These are phyloP conservation scores for Lepeophtheirus salmonis DNA, from an alignment of 1,140 invertebrate species.

Conservation along the genomic window DNA sequence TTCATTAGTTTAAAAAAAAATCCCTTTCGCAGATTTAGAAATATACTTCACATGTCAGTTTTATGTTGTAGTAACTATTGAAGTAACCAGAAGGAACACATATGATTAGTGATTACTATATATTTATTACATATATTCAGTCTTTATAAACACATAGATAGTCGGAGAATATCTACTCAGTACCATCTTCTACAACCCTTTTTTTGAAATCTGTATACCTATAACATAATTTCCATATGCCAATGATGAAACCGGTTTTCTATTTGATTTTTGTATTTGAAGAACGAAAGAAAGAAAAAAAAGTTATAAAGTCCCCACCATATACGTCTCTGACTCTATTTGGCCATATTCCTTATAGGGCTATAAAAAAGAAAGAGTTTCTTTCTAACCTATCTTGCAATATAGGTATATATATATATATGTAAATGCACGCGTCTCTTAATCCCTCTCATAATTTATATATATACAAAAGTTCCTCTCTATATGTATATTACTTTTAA, in stretches of 20 bases:
- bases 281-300: too few relatives aligned
- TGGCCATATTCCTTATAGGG: neutral
- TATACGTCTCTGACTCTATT: neutral
- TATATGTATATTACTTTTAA: neutral
- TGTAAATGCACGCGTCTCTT: too few relatives aligned
- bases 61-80: too few relatives aligned
- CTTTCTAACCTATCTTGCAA: conserved; percentile 2
- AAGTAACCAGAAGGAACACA: too few relatives aligned
- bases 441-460: neutral
- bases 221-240: neutral
- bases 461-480: too few relatives aligned
- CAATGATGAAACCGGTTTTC: neutral
- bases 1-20: too few relatives aligned
- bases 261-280: neutral
- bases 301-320: neutral
- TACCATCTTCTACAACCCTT: neutral
- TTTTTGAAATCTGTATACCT: neutral
- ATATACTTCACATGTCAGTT: too few relatives aligned
- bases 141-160: neutral
- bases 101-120: too few relatives aligned
- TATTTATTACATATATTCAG: too few relatives aligned
- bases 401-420: too few relatives aligned
- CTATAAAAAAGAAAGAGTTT: neutral
- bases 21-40: too few relatives aligned
- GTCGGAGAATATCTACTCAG: neutral